Evolutionary conservation across 2,113 vertebrate genomes (phyloP).

Genomic region (Nyctereutes procyonoides): DNA sequence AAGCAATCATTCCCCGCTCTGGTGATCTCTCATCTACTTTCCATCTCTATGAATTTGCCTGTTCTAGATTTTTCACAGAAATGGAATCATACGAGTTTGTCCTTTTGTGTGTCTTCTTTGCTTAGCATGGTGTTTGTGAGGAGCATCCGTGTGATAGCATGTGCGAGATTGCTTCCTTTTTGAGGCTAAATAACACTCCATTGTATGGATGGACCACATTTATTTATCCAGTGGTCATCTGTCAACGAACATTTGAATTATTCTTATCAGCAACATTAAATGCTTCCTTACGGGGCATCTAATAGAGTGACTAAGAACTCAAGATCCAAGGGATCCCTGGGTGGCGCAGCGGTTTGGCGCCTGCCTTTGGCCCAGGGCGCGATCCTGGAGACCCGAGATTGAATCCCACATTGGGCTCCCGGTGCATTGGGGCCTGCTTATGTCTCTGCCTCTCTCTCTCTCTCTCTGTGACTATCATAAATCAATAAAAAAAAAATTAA

Average conservation of each 20-base stretch:
- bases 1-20: not conserved
- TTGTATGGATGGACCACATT: not conserved
- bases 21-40: not conserved
- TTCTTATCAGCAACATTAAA: not conserved
- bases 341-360: too few relatives aligned
- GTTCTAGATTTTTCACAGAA: not conserved
- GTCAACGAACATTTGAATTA: not conserved
- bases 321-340: not conserved
- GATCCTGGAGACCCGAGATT: too few relatives aligned
- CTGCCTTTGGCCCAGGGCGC: too few relatives aligned
- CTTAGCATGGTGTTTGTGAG: not conserved
- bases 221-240: not conserved
- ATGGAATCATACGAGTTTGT: not conserved
- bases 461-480: too few relatives aligned
- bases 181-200: not conserved
- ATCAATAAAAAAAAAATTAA: too few relatives aligned
- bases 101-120: not conserved
- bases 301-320: not conserved
- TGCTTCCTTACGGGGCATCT: not conserved
- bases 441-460: too few relatives aligned
- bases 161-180: not conserved
- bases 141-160: not conserved
- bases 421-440: too few relatives aligned
- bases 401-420: too few relatives aligned
- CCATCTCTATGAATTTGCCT: not conserved